These are phyloP conservation scores for Scaptodrosophila latifasciaeformis DNA, from an alignment of 2,888 invertebrate genomes.

Conservation along the genomic window DNA sequence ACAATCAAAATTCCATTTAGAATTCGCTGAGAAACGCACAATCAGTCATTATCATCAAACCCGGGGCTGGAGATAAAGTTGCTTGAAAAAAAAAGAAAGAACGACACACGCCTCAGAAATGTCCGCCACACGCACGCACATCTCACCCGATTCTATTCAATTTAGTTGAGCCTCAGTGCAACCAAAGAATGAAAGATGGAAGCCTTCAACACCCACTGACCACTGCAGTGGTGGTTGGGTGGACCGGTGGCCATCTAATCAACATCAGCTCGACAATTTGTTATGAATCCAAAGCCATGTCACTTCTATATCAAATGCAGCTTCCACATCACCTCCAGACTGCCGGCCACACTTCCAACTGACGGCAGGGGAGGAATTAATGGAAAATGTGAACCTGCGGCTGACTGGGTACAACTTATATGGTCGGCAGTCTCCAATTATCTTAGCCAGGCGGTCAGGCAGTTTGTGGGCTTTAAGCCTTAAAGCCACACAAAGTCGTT, in stretches of 20 bases:
- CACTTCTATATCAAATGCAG: slow-evolving; percentile 31
- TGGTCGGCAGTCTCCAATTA: no score
- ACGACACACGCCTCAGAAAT: neutral
- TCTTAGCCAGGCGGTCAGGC: no score
- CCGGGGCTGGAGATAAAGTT: no score
- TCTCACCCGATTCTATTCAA: slow-evolving; percentile 45
- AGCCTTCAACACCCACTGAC: no score
- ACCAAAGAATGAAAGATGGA: neutral
- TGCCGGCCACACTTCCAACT: no score
- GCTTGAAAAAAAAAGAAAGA: slow-evolving; percentile 18
- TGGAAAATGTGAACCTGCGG: no score
- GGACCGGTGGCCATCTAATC: slow-evolving; percentile 40
- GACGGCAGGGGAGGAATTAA: no score
- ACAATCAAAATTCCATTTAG: slow-evolving; percentile 68
- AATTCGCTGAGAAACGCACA: slow-evolving; percentile 55
- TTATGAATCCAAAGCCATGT: slow-evolving; percentile 44
- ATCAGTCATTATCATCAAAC: slow-evolving; percentile 58
- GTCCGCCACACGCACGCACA: neutral
- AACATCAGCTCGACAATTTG: slow-evolving; percentile 55
- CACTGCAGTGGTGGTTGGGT: slow-evolving; percentile 5
- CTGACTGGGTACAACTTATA: no score
- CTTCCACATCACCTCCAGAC: no score
- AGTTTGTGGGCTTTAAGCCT: no score
- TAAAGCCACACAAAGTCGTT: no score
- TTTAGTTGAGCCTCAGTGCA: slow-evolving; percentile 36